Evolutionary conservation across 2,797 vertebrate species (phyloP).

Genomic region (Sebastes cheni): DNA sequence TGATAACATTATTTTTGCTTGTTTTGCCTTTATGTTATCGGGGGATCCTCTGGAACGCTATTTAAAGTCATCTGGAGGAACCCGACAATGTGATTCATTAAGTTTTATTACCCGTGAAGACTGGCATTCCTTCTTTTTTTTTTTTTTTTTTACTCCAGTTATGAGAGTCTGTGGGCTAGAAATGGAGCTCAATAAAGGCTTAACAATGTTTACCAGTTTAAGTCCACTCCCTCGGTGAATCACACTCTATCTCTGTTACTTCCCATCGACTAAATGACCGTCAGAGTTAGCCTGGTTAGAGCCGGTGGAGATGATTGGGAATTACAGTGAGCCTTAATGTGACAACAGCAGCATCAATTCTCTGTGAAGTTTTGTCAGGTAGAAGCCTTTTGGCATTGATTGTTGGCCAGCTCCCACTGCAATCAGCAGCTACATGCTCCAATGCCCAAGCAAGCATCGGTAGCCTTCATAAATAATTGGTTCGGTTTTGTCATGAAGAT

Average conservation of each 20-base stretch:
- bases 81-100: slow-evolving; percentile 46
- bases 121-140: slow-evolving; percentile 19
- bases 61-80: slow-evolving; percentile 40
- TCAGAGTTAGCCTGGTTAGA: slow-evolving; percentile 29
- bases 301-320: slow-evolving; percentile 29
- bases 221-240: slow-evolving; percentile 42
- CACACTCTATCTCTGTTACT: slow-evolving; percentile 48
- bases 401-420: slow-evolving; percentile 18
- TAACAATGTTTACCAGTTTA: slow-evolving; percentile 60
- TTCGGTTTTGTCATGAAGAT: slow-evolving; percentile 34
- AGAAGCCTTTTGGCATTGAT: slow-evolving; percentile 35
- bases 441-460: background rate
- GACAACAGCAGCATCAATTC: slow-evolving; percentile 24
- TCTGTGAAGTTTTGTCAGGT: slow-evolving; percentile 33
- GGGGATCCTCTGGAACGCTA: slow-evolving; percentile 29
- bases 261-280: slow-evolving; percentile 48
- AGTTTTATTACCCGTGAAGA: slow-evolving; percentile 52
- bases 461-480: slow-evolving; percentile 32
- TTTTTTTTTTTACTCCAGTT: slow-evolving; percentile 12
- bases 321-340: slow-evolving; percentile 34
- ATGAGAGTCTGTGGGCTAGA: slow-evolving; percentile 49
- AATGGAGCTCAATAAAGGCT: slow-evolving; percentile 48
- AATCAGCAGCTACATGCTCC: slow-evolving; percentile 28
- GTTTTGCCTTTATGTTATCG: slow-evolving; percentile 23
- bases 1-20: slow-evolving; percentile 16